Base-by-base conservation (phyloP, 64 coral and sea anemone genomes). In the Actinia equina region DNA sequence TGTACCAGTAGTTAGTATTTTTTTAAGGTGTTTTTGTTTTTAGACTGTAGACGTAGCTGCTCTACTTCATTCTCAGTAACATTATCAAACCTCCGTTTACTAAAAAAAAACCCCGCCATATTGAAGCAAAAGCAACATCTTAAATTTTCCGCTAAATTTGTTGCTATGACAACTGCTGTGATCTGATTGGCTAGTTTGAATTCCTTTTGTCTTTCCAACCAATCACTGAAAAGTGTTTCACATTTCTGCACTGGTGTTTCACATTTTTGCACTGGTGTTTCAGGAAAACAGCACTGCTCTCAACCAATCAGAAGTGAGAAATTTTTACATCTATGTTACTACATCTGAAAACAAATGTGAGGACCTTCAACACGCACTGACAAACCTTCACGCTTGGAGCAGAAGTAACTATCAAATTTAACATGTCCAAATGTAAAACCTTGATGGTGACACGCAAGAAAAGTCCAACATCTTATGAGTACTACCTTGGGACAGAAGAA, bases 21-120 rank as follows among this genome's bases (percentile, higher is more conserved):
- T 37, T 92, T 79, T 43, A 17, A 27, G 19, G 90, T 92, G 63
- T 92, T 87, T 59, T 71, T 59, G 43, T 87, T 92, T 92, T 87
- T 92, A 56, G 84, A 90, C 27, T 53, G 84, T 77, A 17, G 20
- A 3, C 45, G 70, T 17, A 51, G 77, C 37, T 92, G 67, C 25
- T 88, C 43, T 52, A 54, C 52, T 77, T 41, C 74, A 51, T 78
- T 27, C 59, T 71, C 37, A 76, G 67, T 63, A 79, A 85, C 56
- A 61, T 56, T 55, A 64, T 53, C 74, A 91, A 79, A 52, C 79
- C 71, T 86, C 76, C 78, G 63, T 86, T 86, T 79, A 86, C 46
- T 44, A 80, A 46, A 43, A 80, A 46, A 43, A 78, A 37, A 1
- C 4, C 43, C 77, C 77, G 44, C 77, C 77, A 80, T 80, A 3